Base-by-base conservation (phyloP, 2,113 vertebrate species). In the Sardina pilchardus region DNA sequence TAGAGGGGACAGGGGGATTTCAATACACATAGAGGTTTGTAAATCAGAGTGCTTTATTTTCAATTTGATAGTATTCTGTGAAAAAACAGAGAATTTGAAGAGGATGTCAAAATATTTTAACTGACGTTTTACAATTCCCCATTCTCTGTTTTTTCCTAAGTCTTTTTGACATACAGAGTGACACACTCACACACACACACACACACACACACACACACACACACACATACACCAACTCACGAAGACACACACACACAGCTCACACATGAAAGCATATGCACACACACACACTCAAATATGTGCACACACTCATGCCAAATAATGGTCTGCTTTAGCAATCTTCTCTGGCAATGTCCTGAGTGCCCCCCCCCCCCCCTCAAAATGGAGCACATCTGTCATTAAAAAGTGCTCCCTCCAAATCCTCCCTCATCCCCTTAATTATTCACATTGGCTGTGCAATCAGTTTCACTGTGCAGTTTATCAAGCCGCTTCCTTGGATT, bases 391-490 rank as follows among this genome's bases (percentile, higher is more conserved):
- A 91, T 91, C 90, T 91, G 90, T 90, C 92, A 90, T 90, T 94
- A 92, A 93, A 91, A 86, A 81, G 90, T 88, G 84, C 88, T 90
- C 93, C 83, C 89, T 91, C 89, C 87, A 91, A 89, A 90, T 92
- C 86, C 56, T 87, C 59, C 88, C 90, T 89, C 36, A 91, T 93
- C 4, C 89, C 90, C 91, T 96, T 95, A 95, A 96, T 96, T 95
- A 96, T 96, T 94, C 94, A 96, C 94, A 93, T 91, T 92, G 93
- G 92, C 89, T 85, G 82, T 91, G 88, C 88, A 89, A 85, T 90
- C 90, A 81, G 88, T 88, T 90, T 92, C 89, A 84, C 86, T 88
- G 90, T 91, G 82, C 85, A 83, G 14, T 90, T 89, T 89, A 94
- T 93, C 93, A 90, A 88, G 90, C 93, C 89, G 93, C 94, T 95